Evolutionary conservation across 2,113 vertebrate genomes (phyloP).

Genomic region (Megaleporinus macrocephalus): DNA sequence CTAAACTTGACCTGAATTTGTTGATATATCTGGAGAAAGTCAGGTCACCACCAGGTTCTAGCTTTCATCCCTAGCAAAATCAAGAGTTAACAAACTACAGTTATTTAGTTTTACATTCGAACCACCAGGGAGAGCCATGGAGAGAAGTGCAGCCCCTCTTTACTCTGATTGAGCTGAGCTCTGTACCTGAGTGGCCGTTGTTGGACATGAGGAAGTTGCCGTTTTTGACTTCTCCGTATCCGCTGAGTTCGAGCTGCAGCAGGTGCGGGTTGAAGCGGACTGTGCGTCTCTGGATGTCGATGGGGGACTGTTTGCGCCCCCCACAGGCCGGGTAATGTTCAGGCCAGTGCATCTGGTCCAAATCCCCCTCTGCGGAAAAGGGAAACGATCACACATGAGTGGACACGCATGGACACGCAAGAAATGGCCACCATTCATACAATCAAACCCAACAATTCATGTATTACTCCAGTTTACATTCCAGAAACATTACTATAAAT

Average conservation of each 20-base stretch:
- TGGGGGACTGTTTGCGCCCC: constrained; percentile 83
- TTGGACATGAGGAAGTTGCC: constrained; percentile 82
- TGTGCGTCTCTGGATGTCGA: constrained; percentile 82
- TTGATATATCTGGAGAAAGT: background rate
- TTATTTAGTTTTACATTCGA: background rate
- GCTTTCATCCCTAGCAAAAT: too few relatives aligned
- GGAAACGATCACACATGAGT: background rate
- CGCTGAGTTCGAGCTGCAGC: constrained; percentile 73
- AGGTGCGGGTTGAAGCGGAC: constrained; percentile 75
- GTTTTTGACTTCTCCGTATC: constrained; percentile 70
- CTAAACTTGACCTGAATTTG: background rate
- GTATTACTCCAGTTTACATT: too few relatives aligned
- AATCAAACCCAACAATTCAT: too few relatives aligned
- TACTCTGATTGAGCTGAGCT: background rate
- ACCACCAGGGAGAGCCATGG: background rate
- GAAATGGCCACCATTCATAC: too few relatives aligned
- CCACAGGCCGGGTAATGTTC: constrained; percentile 77
- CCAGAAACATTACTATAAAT: too few relatives aligned
- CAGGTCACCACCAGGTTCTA: background rate
- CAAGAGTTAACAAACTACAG: too few relatives aligned
- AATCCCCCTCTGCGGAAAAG: constrained; percentile 70
- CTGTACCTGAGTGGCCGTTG: constrained; percentile 88
- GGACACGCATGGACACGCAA: background rate
- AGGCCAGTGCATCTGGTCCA: constrained; percentile 84
- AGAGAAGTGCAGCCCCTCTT: background rate